Base-by-base conservation (phyloP, 2,888 invertebrate genomes). In the Liposcelis brunnea region DNA sequence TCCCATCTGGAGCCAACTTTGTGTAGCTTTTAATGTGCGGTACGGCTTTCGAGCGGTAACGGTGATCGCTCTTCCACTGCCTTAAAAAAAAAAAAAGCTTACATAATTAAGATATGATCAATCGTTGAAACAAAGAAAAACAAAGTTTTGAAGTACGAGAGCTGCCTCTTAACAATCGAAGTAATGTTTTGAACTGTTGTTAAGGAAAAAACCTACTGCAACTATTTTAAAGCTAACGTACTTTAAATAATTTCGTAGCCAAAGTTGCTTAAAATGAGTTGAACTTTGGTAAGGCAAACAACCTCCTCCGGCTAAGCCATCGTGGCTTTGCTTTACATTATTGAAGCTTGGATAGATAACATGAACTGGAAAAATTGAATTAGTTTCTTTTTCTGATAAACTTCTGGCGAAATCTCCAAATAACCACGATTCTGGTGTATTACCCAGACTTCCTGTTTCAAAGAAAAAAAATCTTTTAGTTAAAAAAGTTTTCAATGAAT, bases 1-100 rank as follows among this genome's bases (percentile, higher is more conserved):
- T 65, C 47, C 65, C 60, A 57, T 80, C 77, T 0, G 79, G 76
- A 0, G 82, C 81, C 2, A 78, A 63, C 8, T 94, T 71, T 0
- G 78, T 74, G 60, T 94, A 97, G 0, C 80, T 77, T 62, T 98
- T 98, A 33, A 95, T 87, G 58, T 98, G 97, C 0, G 98, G 98
- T 77, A 91, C 85, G 0, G 93, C 91, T 46, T 72, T 64, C 42
- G 79, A 75, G n/a, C 97, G 70, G 11, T 71, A 63, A 0, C 75
- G 70, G 0, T 65, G 60, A 2, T 74, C 74, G 0, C 86, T 78
- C 55, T 75, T 77, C 97, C 97, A 97, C 54, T 84, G 80, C 58
- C 86, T 86, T 59, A 45, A 62, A 59, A 57, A 50, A 48, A 48
- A 34, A 38, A 46, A n/a, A n/a, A n/a, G n/a, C n/a, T n/a, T 32